Evolutionary conservation across 2,888 invertebrate species (phyloP).

Genomic region (Eupithecia pulchellata): DNA sequence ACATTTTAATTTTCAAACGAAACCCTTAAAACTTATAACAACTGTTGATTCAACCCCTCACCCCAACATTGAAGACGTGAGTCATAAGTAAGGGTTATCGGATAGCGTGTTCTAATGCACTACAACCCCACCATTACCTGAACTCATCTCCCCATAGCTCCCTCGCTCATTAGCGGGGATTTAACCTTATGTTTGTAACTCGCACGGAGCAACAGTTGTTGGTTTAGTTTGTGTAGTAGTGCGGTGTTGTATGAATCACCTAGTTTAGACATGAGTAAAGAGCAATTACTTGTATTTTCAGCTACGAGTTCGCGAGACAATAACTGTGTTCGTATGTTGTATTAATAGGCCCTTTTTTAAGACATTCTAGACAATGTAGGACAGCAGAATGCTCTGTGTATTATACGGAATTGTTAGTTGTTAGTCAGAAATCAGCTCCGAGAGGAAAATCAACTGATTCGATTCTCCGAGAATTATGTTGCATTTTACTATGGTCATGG

Average conservation of each 20-base stretch:
- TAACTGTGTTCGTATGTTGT: no score
- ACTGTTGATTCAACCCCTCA: neutral
- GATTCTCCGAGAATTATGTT: no score
- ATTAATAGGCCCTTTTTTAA: no score
- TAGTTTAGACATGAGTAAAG: neutral
- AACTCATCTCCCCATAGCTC: neutral
- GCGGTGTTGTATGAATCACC: neutral
- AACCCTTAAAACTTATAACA: neutral
- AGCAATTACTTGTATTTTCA: neutral
- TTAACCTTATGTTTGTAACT: neutral
- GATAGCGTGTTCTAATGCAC: slow-evolving; percentile 2
- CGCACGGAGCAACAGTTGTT: neutral
- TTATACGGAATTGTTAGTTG: no score
- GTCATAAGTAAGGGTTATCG: neutral
- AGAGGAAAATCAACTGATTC: no score
- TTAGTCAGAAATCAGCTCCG: no score
- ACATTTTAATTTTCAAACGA: no score
- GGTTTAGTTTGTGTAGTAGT: neutral
- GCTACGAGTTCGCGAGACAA: neutral
- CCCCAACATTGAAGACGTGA: neutral
- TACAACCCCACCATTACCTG: neutral
- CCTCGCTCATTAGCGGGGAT: neutral
- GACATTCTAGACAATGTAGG: no score
- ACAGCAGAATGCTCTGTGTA: no score
- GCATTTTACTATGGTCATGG: no score